Conservation (phyloP, 2,113 vertebrate species). For the Microcebus ravelobensis region DNA sequence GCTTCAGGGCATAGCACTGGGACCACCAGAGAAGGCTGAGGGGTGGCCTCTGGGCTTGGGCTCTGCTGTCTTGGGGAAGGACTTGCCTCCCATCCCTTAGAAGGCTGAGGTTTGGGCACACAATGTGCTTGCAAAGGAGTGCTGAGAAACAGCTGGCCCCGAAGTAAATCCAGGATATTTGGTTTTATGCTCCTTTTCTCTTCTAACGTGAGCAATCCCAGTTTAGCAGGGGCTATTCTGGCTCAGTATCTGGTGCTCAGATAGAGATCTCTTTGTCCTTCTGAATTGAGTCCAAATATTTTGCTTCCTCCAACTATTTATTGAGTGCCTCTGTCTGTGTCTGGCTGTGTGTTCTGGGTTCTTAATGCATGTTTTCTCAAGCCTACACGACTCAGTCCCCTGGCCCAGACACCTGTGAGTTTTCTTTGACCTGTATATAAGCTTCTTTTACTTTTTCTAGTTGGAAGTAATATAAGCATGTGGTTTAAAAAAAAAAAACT, state of each 20-base stretch:
- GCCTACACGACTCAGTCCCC: not conserved
- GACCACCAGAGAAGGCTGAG: not conserved
- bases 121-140: not conserved
- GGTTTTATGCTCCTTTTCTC: not conserved
- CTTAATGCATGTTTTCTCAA: not conserved
- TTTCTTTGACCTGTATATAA: constrained; percentile 37
- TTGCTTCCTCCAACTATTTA: not conserved
- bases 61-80: not conserved
- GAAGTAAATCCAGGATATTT: not conserved
- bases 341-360: not conserved
- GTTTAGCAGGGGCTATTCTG: constrained; percentile 2
- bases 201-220: not conserved
- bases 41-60: not conserved
- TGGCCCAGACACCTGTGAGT: not conserved
- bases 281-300: constrained; percentile 21
- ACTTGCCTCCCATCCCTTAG: not conserved
- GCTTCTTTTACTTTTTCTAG: constrained; percentile 42
- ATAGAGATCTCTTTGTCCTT: constrained; percentile 36
- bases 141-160: not conserved
- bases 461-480: constrained; percentile 2
- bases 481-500: not conserved
- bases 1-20: not conserved
- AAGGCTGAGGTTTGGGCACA: not conserved
- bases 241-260: not conserved
- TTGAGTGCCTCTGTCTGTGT: not conserved